Evolutionary conservation across 2,797 vertebrate genomes (phyloP), one percentile per base, ranked within the genome.

Genomic region (Spinibarbus caldwelli): DNA sequence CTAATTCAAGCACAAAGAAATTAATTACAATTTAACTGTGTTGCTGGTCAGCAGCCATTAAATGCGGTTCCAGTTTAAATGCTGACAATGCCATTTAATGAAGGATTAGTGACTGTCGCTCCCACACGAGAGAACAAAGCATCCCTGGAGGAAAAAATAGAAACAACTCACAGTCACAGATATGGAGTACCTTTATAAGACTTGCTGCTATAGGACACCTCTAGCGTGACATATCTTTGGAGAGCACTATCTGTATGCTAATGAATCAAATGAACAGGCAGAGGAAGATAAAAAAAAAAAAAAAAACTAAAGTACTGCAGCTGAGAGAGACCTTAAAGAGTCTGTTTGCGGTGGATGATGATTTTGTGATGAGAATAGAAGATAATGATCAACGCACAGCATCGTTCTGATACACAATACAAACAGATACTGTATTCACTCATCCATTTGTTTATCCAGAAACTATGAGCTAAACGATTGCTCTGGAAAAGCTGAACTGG

Each of bases 281-380:
- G 66, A 45, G 14, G 8, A 71, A 88, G 82, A 86, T 86, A n/a
- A n/a, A n/a, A 86, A 80, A 76, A n/a, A n/a, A n/a, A n/a, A n/a
- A n/a, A n/a, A 75, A 72, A 83, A 23, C 80, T 26, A 49, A 83
- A 76, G 49, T 73, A 79, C 70, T 84, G 43, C 59, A 68, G 36
- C 72, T 80, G 57, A 83, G 67, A 38, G 78, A 64, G 83, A 83
- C 26, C 72, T 67, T 73, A 34, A 62, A 78, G 71, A 76, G 77
- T 78, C 36, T 59, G 66, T 85, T 86, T 78, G 52, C 71, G 70
- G 70, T 59, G 45, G 73, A 43, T 87, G 86, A 84, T 86, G 77
- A 84, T 86, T 85, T 85, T 87, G 64, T 86, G 88, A 88, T 86
- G 82, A 84, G 83, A 77, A 87, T 81, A 71, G 75, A 36, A 79